These are phyloP conservation scores for Calameuta pallipes DNA, from an alignment of 2,888 invertebrate genomes.

Conservation along the genomic window DNA sequence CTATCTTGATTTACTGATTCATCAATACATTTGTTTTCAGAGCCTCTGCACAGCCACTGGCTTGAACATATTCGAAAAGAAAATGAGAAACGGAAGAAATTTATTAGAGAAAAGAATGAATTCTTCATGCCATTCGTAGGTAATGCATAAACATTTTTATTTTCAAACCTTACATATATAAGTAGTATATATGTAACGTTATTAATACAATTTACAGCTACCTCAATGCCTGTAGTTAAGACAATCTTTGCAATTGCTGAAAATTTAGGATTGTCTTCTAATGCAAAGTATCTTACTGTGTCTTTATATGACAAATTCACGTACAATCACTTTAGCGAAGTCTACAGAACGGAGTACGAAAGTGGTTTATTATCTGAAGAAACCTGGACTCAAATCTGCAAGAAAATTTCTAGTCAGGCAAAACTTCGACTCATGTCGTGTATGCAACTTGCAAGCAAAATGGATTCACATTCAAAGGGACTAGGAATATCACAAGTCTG, in stretches of 20 bases:
- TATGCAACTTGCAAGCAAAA: constrained; percentile 59
- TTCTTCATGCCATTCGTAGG: constrained; percentile 52
- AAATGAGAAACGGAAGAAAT: constrained; percentile 33
- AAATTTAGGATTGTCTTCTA: constrained; percentile 40
- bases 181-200: neutral
- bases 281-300: constrained; percentile 52
- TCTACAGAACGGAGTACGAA: constrained; percentile 26
- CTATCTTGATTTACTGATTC: neutral
- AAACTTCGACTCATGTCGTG: constrained; percentile 54
- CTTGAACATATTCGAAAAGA: constrained; percentile 40
- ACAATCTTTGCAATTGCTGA: constrained; percentile 47
- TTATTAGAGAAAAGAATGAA: constrained; percentile 32
- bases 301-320: constrained; percentile 56
- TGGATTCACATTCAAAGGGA: constrained; percentile 44
- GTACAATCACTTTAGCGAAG: constrained; percentile 46
- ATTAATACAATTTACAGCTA: constrained; percentile 35
- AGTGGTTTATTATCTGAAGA: constrained; percentile 10
- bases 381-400: constrained; percentile 34
- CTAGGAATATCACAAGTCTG: constrained; percentile 44
- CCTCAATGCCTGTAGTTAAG: constrained; percentile 41
- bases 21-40: constrained; percentile 20
- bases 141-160: constrained; percentile 16
- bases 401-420: constrained; percentile 38
- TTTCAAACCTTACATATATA: neutral
- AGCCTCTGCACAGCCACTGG: constrained; percentile 49